Conservation (phyloP, 2,113 vertebrate species). For the Ictalurus furcatus region DNA sequence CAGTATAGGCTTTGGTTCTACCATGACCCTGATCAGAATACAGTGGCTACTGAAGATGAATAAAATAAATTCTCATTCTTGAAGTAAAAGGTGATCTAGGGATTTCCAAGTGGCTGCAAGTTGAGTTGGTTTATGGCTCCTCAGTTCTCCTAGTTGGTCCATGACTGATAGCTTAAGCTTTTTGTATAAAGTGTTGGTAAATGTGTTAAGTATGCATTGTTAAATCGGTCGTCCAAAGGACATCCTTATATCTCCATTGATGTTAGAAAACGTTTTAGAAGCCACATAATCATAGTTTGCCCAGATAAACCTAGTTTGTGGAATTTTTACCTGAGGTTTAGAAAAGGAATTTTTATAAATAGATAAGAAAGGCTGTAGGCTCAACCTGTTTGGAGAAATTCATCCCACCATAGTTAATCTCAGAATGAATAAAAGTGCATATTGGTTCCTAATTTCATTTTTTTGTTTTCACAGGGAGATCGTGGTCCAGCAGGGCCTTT, state of each 20-base stretch:
- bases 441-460: not conserved
- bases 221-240: not conserved
- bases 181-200: not conserved
- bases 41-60: no score
- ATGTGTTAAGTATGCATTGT: not conserved
- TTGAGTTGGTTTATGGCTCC: not conserved
- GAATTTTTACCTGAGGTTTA: not conserved
- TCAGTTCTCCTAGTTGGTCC: not conserved
- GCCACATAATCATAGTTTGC: not conserved
- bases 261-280: not conserved
- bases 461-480: conserved; percentile 80
- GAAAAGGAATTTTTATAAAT: not conserved
- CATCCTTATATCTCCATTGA: not conserved
- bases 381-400: not conserved
- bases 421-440: not conserved
- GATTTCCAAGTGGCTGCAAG: not conserved
- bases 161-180: not conserved
- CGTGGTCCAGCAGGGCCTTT: conserved; percentile 87
- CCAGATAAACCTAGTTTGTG: no score
- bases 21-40: not conserved
- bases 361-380: not conserved
- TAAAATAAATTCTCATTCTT: no score
- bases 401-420: not conserved
- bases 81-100: not conserved
- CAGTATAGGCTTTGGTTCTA: not conserved